phyloP scores from a whole-genome alignment of 2,797 vertebrate species.

The Fratercula arctica region DNA sequence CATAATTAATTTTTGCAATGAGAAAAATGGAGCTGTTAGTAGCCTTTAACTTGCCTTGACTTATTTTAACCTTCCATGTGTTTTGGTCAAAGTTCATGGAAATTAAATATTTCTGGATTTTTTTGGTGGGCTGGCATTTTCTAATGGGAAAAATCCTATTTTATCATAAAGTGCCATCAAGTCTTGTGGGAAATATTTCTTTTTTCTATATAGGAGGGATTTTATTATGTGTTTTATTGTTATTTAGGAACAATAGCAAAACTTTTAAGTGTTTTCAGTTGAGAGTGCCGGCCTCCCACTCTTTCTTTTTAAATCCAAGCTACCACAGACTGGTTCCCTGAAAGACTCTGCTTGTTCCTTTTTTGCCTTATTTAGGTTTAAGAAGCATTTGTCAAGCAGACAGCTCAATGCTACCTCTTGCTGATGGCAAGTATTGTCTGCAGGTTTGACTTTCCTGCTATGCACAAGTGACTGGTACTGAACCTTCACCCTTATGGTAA shows the following conservation, averaged over 20 bases:
- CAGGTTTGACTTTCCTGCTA: neutral
- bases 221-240: constrained; percentile 13
- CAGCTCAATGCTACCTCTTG: neutral
- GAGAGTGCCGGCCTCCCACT: neutral
- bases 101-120: neutral
- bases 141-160: neutral
- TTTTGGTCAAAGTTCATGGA: neutral
- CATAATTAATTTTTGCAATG: neutral
- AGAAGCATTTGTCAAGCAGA: neutral
- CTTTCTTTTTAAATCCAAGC: neutral
- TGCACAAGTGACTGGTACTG: neutral
- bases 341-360: neutral
- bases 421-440: neutral
- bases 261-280: neutral
- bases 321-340: neutral
- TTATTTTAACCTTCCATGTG: neutral
- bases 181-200: neutral
- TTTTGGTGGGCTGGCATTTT: neutral
- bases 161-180: neutral
- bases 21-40: neutral
- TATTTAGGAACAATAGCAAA: constrained; percentile 8
- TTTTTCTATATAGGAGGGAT: neutral
- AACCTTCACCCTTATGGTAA: neutral
- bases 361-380: neutral
- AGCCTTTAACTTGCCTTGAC: neutral